Base-by-base conservation (phyloP, 1,140 invertebrate genomes). In the Zaprionus gabonicus region DNA sequence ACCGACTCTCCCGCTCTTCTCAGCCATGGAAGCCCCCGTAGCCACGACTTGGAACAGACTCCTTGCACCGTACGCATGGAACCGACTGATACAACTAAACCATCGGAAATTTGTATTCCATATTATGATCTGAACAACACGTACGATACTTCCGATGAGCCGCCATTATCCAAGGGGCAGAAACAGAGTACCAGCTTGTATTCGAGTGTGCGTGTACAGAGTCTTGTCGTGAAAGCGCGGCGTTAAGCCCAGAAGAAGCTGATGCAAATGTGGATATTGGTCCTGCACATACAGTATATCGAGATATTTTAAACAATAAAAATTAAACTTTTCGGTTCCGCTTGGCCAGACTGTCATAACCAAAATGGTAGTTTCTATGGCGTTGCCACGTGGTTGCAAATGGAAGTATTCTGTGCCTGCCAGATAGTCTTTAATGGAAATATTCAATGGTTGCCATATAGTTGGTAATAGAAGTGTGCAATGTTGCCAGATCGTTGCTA, bases 401-500 rank as follows among this genome's bases (percentile, higher is more conserved):
- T 41, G 5, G 28, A 41, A 41, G 13, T 41, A 5, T 41, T 13
- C 15, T 15, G 4, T 41, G 15, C 13, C 13, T 64, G 44, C 62
- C 62, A 64, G n/a, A 51, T 64, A 1, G 44, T 34, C 28, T 0
- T 31, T 2, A 31, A 5, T 41, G 15, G 15, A 41, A 41, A 6
- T 41, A 15, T 41, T 0, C 1, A 0, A 4, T 41, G 15, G 1
- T 20, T 64, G 44, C 62, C 62, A 64, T 1, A 51, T 64, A 1
- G 44, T 34, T 6, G 3, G 23, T 51, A 36, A 15, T 6, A 20
- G 17, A 13, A 15, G 5, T 64, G 5, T 56, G 0, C 0, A 10
- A 31, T 4, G 51, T 12, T 75, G 71, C 78, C 78, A 70, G 15
- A 66, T 57, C 5, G 20, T 9, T 1, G 0, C 2, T 9, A 57